Evolutionary conservation across 2,113 vertebrate species (phyloP).

Genomic region (Triplophysa dalaica): DNA sequence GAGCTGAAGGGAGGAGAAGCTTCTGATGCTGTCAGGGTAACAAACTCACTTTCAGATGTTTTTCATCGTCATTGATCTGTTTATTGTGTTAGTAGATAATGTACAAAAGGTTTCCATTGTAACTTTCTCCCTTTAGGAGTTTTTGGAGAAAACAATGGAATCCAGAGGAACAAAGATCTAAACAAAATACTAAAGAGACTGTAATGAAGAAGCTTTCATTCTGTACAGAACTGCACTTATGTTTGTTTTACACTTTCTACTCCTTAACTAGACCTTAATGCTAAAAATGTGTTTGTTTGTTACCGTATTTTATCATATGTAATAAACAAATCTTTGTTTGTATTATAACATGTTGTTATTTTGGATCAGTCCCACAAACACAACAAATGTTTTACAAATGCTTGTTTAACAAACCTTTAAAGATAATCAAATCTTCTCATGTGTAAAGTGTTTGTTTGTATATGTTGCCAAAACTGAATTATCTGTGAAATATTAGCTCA

Average conservation of each 20-base stretch:
- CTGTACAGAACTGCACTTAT: not conserved
- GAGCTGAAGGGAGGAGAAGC: slow-evolving; percentile 61
- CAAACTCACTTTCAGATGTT: not conserved
- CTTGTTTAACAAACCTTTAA: too few relatives aligned
- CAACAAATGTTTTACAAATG: too few relatives aligned
- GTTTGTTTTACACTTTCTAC: not conserved
- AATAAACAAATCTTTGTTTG: too few relatives aligned
- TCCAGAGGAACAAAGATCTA: slow-evolving; percentile 9
- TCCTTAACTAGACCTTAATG: not conserved
- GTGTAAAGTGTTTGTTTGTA: too few relatives aligned
- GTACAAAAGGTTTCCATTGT: not conserved
- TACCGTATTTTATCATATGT: too few relatives aligned
- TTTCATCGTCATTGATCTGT: not conserved
- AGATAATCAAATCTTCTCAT: too few relatives aligned
- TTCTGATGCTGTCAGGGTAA: slow-evolving; percentile 78
- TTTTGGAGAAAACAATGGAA: slow-evolving; percentile 49
- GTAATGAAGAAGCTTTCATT: not conserved
- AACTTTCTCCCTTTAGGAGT: slow-evolving; percentile 58
- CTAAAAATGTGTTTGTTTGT: not conserved
- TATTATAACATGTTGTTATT: too few relatives aligned
- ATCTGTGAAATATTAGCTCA: too few relatives aligned
- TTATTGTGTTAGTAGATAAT: not conserved
- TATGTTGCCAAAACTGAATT: too few relatives aligned
- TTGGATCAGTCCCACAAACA: too few relatives aligned
- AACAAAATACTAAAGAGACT: not conserved